Evolutionary conservation across 2,113 vertebrate genomes (phyloP).

Genomic region (Saccopteryx leptura): DNA sequence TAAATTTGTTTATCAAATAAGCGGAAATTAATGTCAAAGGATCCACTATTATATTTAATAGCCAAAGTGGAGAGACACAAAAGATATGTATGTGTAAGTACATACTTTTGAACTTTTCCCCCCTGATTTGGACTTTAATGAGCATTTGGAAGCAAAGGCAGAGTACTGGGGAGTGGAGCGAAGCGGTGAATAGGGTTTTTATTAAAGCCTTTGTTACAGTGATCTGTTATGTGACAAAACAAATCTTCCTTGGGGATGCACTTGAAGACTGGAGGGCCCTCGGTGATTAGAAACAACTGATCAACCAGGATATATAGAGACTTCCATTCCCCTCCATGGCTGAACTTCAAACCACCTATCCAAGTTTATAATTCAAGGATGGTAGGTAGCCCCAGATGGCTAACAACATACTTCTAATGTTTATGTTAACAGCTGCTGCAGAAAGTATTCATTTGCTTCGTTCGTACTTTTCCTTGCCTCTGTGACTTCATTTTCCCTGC

Average conservation of each 20-base stretch:
- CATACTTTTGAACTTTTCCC: background rate
- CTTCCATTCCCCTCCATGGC: background rate
- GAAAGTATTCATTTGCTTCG: background rate
- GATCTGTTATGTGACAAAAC: background rate
- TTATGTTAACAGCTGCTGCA: background rate
- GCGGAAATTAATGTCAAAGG: background rate
- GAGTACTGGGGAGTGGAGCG: background rate
- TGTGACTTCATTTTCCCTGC: slow-evolving; percentile 36
- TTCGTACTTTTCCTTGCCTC: background rate
- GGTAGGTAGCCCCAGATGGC: background rate
- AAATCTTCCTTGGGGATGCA: background rate
- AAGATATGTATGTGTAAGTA: background rate
- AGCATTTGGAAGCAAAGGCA: background rate
- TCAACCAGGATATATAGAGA: background rate
- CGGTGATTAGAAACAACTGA: background rate
- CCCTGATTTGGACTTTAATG: background rate
- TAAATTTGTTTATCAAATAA: slow-evolving; percentile 56
- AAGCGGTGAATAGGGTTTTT: background rate
- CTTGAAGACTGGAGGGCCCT: background rate
- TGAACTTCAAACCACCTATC: slow-evolving; percentile 32
- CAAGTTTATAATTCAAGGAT: background rate
- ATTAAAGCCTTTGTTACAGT: background rate
- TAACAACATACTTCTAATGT: background rate
- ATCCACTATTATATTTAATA: slow-evolving; percentile 15
- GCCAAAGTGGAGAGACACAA: slow-evolving; percentile 36